Evolutionary conservation across 2,888 invertebrate species (phyloP), one percentile per base, ranked within the genome.

Genomic region (Alloscopus bannaensis): DNA sequence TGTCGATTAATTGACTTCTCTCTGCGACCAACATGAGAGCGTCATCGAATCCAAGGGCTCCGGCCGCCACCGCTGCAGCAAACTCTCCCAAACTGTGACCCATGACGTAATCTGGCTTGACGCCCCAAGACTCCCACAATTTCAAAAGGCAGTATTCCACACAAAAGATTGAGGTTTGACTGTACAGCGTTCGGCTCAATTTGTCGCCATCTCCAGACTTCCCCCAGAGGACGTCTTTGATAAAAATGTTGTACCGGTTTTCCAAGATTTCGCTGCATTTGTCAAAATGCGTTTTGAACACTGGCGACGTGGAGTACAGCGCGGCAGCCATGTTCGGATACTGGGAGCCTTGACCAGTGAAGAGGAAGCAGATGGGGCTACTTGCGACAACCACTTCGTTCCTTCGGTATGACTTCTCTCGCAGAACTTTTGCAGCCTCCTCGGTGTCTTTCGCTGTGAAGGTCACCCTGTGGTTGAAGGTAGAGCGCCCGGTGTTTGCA

Each of bases 41-140:
- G 59, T 81, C 81, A 47, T 79, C 75, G 13, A 83, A 24, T 13
- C 29, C 31, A 13, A 83, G 18, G 28, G 78, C 57, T 42, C 72
- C 72, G 11, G 83, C 79, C 31, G 64, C 60, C 16, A 79, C 79
- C 0, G 81, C 78, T 11, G 83, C 83, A 2, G 50, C 36, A 42
- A 81, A 83, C 52, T 83, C 83, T n/a, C 83, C 83, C 1, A 83
- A 40, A 29, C 81, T 81, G 72, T 83, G 83, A 16, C 83, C 83
- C 26, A 83, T 42, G 0, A 81, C 83, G 29, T 40, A 66, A 45
- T 79, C 79, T 8, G 82, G 80, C 4, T 52, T 28, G 4, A 81
- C 52, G 11, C 83, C 81, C 65, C 81, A 79, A 1, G 75, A 70
- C 42, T 77, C 73, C 82, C 82, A 82, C 16, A 81, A 16, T 26